A percentile compares a stretch with the other conserved stretches of the same genome.
Conservation (phyloP, 2,888 invertebrate species). For the Laspeyria flexula region DNA sequence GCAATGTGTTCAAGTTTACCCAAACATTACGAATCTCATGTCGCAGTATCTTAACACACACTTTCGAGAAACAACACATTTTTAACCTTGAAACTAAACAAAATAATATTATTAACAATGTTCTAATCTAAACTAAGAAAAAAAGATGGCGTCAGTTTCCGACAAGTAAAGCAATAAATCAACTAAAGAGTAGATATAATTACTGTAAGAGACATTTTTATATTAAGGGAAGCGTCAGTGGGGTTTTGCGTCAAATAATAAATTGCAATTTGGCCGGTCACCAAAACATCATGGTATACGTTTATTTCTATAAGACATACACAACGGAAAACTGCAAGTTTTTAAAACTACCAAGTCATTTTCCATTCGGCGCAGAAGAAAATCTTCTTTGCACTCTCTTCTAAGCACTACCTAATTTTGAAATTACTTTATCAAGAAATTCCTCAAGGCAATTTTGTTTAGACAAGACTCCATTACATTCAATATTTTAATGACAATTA, state of each 20-base stretch:
- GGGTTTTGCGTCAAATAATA: constrained; percentile 67
- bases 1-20: background rate
- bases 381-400: background rate
- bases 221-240: constrained; percentile 44
- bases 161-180: constrained; percentile 44
- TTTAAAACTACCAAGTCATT: background rate
- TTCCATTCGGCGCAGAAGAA: background rate
- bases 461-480: no score
- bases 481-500: no score
- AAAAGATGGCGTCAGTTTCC: constrained; percentile 21
- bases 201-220: constrained; percentile 51
- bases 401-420: no score
- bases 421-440: no score
- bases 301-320: constrained; percentile 37
- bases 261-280: constrained; percentile 63
- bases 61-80: background rate
- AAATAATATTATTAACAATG: constrained; percentile 12
- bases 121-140: constrained; percentile 26
- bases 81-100: constrained; percentile 18
- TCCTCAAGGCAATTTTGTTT: no score
- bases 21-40: background rate
- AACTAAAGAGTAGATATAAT: constrained; percentile 46
- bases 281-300: constrained; percentile 54
- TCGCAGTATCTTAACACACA: background rate
- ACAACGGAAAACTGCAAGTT: constrained; percentile 9